Base-by-base conservation (phyloP, 1,140 invertebrate genomes). In the Oryzaephilus surinamensis region DNA sequence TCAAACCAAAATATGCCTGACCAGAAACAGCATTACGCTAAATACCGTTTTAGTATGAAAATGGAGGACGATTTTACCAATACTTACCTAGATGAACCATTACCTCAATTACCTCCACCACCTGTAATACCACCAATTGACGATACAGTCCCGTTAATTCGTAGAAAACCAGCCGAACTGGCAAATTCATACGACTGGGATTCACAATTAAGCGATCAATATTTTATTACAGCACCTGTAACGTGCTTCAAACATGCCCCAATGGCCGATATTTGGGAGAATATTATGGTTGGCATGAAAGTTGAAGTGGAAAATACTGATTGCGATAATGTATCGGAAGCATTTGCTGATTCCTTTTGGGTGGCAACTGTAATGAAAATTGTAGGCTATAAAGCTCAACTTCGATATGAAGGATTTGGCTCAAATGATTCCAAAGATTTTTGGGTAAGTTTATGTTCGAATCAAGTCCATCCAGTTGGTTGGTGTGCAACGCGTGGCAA, bases 401-500 rank as follows among this genome's bases (percentile, higher is more conserved):
- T 97, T 48, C 72, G 92, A 34, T 97, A 93, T 64, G 93, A 97
- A 68, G 93, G 92, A 7, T 96, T 93, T 64, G 90, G 85, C 1
- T 74, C 76, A 50, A 89, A 94, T 64, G 64, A 72, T 20, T 78
- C 79, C 6, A 84, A 89, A 62, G 93, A 97, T 64, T 96, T 96
- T 64, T 97, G 92, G 92, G 80, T 96, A 1, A 94, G 92, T 55
- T 67, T 97, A 14, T 93, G 90, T 65, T 87, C 86, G 30, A 83
- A 87, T 37, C 81, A 89, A 56, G 86, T 97, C 15, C 90, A 97
- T 66, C 88, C 88, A 16, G 90, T 97, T 24, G 92, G 92, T 11
- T 97, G 93, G 93, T 96, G 92, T 70, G 93, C 93, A 1, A 90
- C 86, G 0, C 77, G 91, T 46, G 91, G 91, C 12, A 94, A 94